A percentile compares a stretch with the other conserved stretches of the same genome.
phyloP scores from a whole-genome alignment of 2,888 invertebrate species.

The Vannuccia rotundouncinata region DNA sequence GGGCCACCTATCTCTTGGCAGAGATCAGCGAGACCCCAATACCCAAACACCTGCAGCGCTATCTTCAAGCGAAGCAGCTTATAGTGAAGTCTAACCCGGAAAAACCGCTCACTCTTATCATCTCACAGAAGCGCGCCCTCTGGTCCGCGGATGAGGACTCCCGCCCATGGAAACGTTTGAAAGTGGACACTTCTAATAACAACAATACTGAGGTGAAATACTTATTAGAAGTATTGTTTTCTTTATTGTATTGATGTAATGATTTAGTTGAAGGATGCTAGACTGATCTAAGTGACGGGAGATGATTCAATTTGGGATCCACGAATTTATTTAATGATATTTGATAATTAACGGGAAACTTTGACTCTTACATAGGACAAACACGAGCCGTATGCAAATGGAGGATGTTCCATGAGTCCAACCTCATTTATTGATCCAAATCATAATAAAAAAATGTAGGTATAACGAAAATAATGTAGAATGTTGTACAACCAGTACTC shows the following conservation, averaged over 20 bases:
- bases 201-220: too few species aligned
- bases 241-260: too few species aligned
- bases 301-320: too few species aligned
- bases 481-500: too few species aligned
- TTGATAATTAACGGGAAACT: neutral
- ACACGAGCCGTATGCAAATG: neutral
- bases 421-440: neutral
- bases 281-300: too few species aligned
- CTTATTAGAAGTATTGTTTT: too few species aligned
- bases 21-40: constrained; percentile 46
- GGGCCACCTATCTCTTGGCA: constrained; percentile 67
- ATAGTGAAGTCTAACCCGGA: constrained; percentile 30
- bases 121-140: constrained; percentile 30
- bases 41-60: neutral
- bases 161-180: neutral
- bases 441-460: too few species aligned
- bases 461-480: too few species aligned
- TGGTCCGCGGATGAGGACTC: neutral
- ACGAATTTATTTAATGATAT: too few species aligned
- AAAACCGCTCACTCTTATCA: constrained; percentile 34
- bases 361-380: neutral
- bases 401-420: neutral
- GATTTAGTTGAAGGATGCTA: too few species aligned
- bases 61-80: constrained; percentile 1
- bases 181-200: neutral